phyloP scores from a whole-genome alignment of 2,888 invertebrate species.

The Macrosoma leucophasiata region DNA sequence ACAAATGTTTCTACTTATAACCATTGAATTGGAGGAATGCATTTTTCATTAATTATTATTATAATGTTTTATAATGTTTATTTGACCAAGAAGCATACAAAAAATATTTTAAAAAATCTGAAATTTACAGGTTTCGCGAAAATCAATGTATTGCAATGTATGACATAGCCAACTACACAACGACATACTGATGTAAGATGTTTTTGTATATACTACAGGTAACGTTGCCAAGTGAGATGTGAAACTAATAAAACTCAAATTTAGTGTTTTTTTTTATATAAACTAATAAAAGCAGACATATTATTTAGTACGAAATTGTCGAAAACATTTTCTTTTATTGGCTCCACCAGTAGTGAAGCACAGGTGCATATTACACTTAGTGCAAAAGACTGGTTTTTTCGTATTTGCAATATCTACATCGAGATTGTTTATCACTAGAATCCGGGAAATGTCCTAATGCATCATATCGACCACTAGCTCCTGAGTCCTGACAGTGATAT shows the following conservation, averaged over 20 bases:
- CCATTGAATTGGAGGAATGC: too few species aligned
- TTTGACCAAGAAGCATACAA: too few species aligned
- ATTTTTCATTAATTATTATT: too few species aligned
- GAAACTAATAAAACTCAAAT: neutral
- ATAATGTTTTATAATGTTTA: too few species aligned
- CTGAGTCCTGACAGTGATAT: constrained; percentile 9
- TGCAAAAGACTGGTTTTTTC: constrained; percentile 10
- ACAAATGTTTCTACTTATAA: too few species aligned
- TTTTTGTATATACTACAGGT: too few species aligned
- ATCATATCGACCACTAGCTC: constrained; percentile 14
- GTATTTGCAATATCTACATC: constrained; percentile 14
- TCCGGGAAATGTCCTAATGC: constrained; percentile 13
- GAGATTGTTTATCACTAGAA: constrained; percentile 15
- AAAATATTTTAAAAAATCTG: too few species aligned
- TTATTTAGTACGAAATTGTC: constrained; percentile 10
- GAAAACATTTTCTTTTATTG: constrained; percentile 15
- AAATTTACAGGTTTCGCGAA: too few species aligned
- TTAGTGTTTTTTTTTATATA: constrained; percentile 1
- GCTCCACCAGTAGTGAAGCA: constrained; percentile 18
- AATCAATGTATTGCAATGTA: too few species aligned
- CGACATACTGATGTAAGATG: too few species aligned
- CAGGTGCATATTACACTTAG: constrained; percentile 16
- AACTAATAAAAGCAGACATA: constrained; percentile 7
- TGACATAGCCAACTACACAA: too few species aligned
- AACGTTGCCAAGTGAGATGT: too few species aligned